Percentiles rank a stretch among this genome's conserved stretches.
Conservation (phyloP, 2,113 vertebrate genomes). For the Brienomyrus longianalis region DNA sequence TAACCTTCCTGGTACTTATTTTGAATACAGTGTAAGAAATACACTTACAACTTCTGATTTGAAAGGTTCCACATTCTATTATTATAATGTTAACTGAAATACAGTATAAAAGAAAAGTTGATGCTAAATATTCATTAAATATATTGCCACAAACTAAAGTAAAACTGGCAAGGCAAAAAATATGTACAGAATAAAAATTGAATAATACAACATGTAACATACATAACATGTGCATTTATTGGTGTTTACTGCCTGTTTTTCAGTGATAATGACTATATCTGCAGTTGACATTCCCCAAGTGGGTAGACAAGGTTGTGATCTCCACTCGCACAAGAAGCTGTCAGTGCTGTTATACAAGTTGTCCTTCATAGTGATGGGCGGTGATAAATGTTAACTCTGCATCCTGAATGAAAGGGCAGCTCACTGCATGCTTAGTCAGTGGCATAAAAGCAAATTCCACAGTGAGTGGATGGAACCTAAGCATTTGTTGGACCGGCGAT, state of each 20-base stretch:
- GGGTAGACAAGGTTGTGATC: background rate
- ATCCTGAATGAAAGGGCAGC: background rate
- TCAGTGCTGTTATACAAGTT: background rate
- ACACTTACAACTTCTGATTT: background rate
- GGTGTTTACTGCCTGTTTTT: background rate
- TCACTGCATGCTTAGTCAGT: background rate
- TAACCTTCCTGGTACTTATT: background rate
- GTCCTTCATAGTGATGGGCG: background rate
- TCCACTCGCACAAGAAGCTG: background rate
- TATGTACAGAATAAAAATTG: background rate
- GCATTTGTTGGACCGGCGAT: background rate
- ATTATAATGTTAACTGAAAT: background rate
- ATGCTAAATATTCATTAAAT: background rate
- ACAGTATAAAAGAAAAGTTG: background rate
- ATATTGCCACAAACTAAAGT: background rate
- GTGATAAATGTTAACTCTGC: slow-evolving; percentile 37
- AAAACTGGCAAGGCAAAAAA: background rate
- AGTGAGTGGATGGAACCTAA: background rate
- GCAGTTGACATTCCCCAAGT: background rate
- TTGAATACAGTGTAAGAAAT: background rate
- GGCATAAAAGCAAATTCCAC: slow-evolving; percentile 1
- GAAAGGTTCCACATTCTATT: background rate
- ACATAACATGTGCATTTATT: background rate
- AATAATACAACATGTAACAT: background rate
- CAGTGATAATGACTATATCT: slow-evolving; percentile 3